Percentiles rank a stretch among this genome's conserved stretches.
phyloP scores from a whole-genome alignment of 1,140 invertebrate genomes.

The Aphelenchoides avenae region DNA sequence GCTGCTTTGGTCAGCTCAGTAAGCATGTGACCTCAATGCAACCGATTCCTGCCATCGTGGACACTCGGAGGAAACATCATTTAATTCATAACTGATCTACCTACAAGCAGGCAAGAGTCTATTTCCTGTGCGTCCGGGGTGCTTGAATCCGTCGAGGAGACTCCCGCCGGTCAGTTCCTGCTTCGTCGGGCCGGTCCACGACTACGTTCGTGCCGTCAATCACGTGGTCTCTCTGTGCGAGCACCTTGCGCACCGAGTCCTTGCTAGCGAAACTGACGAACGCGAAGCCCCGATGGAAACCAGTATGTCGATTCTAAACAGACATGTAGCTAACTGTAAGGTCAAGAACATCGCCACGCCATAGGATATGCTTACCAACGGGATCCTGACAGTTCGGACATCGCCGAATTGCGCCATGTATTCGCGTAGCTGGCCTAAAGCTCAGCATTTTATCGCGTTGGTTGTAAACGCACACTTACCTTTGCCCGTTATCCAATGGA shows the following conservation, averaged over 20 bases:
- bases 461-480: conserved; percentile 12
- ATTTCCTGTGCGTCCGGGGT: too few species aligned
- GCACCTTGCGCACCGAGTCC: conserved; percentile 1
- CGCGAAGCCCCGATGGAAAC: conserved; percentile 10
- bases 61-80: too few species aligned
- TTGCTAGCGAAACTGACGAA: conserved; percentile 13
- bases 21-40: too few species aligned
- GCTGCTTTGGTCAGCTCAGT: too few species aligned
- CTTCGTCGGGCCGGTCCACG: too few species aligned
- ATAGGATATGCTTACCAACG: not conserved
- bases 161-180: too few species aligned
- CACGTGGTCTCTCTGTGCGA: conserved; percentile 8
- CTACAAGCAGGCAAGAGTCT: too few species aligned
- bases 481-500: conserved; percentile 30
- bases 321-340: conserved; percentile 6
- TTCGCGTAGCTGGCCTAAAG: conserved; percentile 16
- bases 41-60: too few species aligned
- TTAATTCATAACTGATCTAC: too few species aligned
- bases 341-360: conserved; percentile 3
- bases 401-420: conserved; percentile 18
- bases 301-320: conserved; percentile 5
- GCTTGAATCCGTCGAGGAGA: too few species aligned
- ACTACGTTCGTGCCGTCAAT: conserved; percentile 9
- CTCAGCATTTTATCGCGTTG: conserved; percentile 1
- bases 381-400: not conserved